Base-by-base conservation (phyloP, 1,140 invertebrate genomes). In the Tetraneura akinire region DNA sequence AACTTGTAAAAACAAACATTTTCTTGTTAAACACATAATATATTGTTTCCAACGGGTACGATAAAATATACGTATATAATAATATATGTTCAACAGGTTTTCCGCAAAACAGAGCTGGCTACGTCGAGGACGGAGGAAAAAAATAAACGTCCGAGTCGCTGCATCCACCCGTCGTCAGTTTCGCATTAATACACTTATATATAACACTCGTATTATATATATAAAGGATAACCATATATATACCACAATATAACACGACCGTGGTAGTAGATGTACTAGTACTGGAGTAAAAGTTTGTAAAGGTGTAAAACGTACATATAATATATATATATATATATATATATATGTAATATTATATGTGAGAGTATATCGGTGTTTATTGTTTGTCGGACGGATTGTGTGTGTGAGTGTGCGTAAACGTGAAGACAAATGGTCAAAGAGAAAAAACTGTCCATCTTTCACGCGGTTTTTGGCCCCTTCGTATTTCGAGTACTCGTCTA, bases 391-490 rank as follows among this genome's bases (percentile, higher is more conserved):
- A n/a, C n/a, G n/a, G n/a, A n/a, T n/a, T n/a, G n/a, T n/a, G n/a
- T n/a, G n/a, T n/a, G n/a, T n/a, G n/a, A n/a, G n/a, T n/a, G n/a
- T n/a, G n/a, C n/a, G n/a, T n/a, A n/a, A n/a, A n/a, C 37, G 32
- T 18, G 73, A 76, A 76, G 73, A 76, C 73, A 60, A 76, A 76
- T 76, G 73, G 73, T 76, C 73, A 29, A 76, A 60, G 26, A 23
- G 73, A 23, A 57, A 55, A 76, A 76, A 57, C 53, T 74, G 71
- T 74, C 51, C 71, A 60, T 76, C 53, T 60, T 60, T 42, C 73
- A 53, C 71, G n/a, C n/a, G 71, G 71, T 57, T 74, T 74, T 57
- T 57, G 53, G n/a, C 53, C 73, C 32, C 2, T 21, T 21, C 42
- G 66, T 3, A 14, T 74, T 57, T 47, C 55, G 11, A 18, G 73